Percentiles rank a stretch among this genome's conserved stretches.
Conservation (phyloP, 2,113 vertebrate genomes). For the Dicerorhinus sumatrensis region DNA sequence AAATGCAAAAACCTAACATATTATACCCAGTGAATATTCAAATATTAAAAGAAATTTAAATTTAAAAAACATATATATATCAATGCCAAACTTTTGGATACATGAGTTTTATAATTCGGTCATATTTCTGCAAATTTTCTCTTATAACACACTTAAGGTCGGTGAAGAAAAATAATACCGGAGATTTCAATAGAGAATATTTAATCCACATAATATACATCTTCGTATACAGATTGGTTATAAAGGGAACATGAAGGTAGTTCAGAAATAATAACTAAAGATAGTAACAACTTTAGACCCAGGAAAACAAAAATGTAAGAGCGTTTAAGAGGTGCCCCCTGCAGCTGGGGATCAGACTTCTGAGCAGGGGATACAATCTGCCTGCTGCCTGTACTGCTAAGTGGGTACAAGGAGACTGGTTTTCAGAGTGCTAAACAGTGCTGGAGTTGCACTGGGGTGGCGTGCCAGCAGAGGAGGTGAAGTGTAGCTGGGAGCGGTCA, state of each 20-base stretch:
- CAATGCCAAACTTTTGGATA: background rate
- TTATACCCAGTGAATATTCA: background rate
- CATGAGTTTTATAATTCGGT: background rate
- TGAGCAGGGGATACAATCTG: background rate
- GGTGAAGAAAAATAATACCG: background rate
- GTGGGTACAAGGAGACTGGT: background rate
- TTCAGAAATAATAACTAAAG: background rate
- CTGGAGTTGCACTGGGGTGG: rapidly evolving
- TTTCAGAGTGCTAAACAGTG: background rate
- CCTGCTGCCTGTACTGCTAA: background rate
- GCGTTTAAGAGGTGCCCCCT: background rate
- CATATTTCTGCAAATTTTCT: background rate
- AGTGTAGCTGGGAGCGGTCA: too few relatives aligned
- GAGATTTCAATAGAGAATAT: background rate
- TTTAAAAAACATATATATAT: background rate
- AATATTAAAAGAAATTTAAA: background rate
- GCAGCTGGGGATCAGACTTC: background rate
- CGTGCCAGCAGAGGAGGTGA: rapidly evolving
- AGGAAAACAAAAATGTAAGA: background rate
- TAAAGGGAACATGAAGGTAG: background rate
- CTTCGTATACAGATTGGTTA: background rate
- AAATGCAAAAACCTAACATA: background rate
- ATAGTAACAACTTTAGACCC: background rate
- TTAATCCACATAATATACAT: background rate
- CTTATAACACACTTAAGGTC: background rate